These are phyloP conservation scores for Lucilia cuprina DNA, from an alignment of 1,140 invertebrate genomes.

Conservation along the genomic window DNA sequence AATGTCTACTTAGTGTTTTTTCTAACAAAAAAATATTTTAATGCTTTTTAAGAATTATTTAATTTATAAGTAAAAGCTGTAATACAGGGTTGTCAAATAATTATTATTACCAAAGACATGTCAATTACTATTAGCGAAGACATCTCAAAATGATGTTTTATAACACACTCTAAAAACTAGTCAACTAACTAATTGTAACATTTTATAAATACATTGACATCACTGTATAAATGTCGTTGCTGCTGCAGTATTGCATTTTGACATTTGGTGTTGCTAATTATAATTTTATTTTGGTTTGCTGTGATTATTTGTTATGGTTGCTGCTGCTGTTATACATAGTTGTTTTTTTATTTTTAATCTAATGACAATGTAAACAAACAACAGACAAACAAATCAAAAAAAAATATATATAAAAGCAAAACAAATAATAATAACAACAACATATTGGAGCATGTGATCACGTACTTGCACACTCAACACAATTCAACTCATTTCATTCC, in stretches of 20 bases:
- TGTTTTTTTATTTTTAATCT: background rate
- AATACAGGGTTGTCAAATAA: no score
- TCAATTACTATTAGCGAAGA: no score
- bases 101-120: no score
- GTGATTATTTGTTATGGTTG: background rate
- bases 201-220: no score
- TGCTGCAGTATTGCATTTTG: no score
- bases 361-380: constrained; percentile 17
- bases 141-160: no score
- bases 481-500: background rate
- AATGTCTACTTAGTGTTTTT: background rate
- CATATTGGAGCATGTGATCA: constrained; percentile 1
- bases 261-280: background rate
- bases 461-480: background rate
- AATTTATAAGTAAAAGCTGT: no score
- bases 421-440: constrained; percentile 7
- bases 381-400: background rate
- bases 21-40: background rate
- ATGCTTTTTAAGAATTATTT: no score
- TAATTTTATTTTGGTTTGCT: background rate
- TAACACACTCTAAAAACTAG: no score
- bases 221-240: no score
- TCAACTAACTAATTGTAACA: no score
- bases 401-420: background rate
- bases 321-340: background rate